A percentile compares a stretch with the other conserved stretches of the same genome.
phyloP scores from a whole-genome alignment of 2,113 vertebrate species.

The Calyptomena viridis region DNA sequence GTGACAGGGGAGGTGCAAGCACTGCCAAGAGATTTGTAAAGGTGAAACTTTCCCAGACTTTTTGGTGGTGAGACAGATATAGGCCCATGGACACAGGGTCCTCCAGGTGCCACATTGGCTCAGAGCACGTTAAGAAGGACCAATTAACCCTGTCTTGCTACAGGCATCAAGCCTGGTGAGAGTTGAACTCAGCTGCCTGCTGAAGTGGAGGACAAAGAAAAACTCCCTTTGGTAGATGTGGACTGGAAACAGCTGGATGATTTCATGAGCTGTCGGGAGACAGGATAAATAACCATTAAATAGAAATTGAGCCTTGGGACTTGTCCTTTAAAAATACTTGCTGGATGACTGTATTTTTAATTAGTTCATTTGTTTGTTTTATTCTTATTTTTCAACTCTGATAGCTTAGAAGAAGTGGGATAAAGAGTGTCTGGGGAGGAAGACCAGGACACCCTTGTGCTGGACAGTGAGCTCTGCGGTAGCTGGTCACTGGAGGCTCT shows the following conservation, averaged over 20 bases:
- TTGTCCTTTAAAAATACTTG: background rate
- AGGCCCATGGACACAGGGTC: background rate
- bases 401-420: background rate
- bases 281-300: background rate
- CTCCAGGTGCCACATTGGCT: background rate
- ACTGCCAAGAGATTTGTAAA: background rate
- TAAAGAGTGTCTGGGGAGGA: background rate
- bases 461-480: background rate
- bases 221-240: background rate
- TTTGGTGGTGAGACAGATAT: background rate
- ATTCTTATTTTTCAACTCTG: background rate
- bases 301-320: background rate
- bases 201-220: background rate
- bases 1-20: background rate
- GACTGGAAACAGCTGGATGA: constrained; percentile 26
- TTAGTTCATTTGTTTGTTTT: background rate
- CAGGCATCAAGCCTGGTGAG: background rate
- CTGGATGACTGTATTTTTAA: background rate
- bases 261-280: background rate
- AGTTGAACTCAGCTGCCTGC: background rate
- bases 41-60: background rate
- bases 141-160: constrained; percentile 6
- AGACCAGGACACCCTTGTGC: background rate
- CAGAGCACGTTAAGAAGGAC: background rate
- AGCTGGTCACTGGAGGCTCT: background rate